Percentiles rank a stretch among this genome's conserved stretches.
Evolutionary conservation across 2,797 vertebrate genomes (phyloP).

Genomic region (Melanogrammus aeglefinus): DNA sequence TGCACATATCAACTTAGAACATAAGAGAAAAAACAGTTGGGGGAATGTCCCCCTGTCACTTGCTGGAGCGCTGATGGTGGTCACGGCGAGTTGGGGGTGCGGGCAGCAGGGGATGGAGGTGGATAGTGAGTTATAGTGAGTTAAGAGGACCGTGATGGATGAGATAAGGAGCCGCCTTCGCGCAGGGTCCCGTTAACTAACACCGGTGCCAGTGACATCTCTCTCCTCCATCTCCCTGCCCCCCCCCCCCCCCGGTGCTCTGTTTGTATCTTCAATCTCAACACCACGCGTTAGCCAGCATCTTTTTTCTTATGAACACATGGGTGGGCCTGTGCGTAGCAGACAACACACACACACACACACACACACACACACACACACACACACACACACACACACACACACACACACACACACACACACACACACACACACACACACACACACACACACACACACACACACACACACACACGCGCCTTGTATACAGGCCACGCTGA

Average conservation of each 20-base stretch:
- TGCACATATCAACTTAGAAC: neutral
- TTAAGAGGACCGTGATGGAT: slow-evolving; percentile 71
- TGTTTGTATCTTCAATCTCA: neutral
- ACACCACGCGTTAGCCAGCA: neutral
- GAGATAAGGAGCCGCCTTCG: slow-evolving; percentile 53
- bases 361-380: slow-evolving; percentile 5
- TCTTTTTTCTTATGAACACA: neutral
- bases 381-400: neutral
- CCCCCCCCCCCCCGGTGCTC: neutral
- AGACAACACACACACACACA: neutral
- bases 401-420: slow-evolving; percentile 5
- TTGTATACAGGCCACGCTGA: too few species aligned
- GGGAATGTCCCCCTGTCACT: neutral
- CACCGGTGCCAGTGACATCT: slow-evolving; percentile 52
- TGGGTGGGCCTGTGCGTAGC: too few species aligned
- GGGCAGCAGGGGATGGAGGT: neutral
- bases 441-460: neutral
- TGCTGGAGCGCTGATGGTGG: too few species aligned
- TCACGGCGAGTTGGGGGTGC: slow-evolving; percentile 33
- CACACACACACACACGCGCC: slow-evolving; percentile 3
- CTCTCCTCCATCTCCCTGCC: slow-evolving; percentile 17
- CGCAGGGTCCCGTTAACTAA: slow-evolving; percentile 65
- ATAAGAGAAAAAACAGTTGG: neutral
- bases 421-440: slow-evolving; percentile 4
- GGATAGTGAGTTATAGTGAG: slow-evolving; percentile 61